These are phyloP conservation scores for Nyctibius grandis DNA, from an alignment of 2,797 vertebrate species.

Conservation along the genomic window DNA sequence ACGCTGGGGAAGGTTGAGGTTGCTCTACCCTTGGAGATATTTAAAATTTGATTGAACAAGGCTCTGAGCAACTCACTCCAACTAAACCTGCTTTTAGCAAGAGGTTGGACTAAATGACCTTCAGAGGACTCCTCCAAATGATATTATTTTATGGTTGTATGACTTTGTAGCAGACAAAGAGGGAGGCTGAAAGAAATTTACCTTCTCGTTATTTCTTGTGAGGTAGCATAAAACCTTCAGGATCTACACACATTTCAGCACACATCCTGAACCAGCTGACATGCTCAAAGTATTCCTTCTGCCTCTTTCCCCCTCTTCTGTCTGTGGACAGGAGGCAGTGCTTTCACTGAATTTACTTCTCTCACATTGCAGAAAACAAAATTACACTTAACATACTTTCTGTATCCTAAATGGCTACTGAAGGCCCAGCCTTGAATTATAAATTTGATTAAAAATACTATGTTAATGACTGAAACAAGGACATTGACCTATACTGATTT, in stretches of 20 bases:
- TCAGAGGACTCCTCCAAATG: neutral
- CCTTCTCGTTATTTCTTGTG: neutral
- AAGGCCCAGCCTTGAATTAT: neutral
- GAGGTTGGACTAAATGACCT: neutral
- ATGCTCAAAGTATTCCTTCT: neutral
- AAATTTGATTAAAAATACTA: neutral
- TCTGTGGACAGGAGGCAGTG: neutral
- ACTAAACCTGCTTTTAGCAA: neutral
- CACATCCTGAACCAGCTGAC: neutral
- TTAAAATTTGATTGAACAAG: neutral
- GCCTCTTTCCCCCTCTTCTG: neutral
- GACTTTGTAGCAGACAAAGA: neutral
- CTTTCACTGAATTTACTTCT: neutral
- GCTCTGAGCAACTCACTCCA: neutral
- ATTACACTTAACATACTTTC: neutral
- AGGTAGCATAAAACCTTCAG: neutral
- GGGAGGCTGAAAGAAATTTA: neutral
- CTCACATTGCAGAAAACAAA: neutral
- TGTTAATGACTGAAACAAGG: neutral
- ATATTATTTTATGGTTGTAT: neutral
- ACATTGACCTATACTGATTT: neutral
- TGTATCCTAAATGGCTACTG: neutral
- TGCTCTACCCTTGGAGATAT: neutral
- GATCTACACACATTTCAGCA: neutral
- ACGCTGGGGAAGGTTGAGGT: neutral